Evolutionary conservation across 2,888 invertebrate genomes (phyloP).

Genomic region (Scaptodrosophila latifasciaeformis): DNA sequence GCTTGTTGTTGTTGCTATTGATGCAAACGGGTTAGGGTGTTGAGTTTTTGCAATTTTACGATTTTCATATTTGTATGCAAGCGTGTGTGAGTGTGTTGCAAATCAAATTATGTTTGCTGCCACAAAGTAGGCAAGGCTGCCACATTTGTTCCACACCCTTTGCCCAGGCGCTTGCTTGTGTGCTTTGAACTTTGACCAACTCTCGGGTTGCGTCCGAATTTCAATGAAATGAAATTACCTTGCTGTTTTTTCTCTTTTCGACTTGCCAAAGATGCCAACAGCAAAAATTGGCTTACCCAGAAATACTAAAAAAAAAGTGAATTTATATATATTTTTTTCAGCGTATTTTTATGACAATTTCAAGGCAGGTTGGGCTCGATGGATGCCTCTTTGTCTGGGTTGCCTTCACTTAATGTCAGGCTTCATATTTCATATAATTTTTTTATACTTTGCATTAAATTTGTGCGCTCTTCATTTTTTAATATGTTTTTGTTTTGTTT

Average conservation of each 20-base stretch:
- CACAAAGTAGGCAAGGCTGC: constrained; percentile 56
- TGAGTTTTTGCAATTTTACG: constrained; percentile 28
- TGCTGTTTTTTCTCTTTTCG: constrained; percentile 14
- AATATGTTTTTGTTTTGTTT: constrained; percentile 44
- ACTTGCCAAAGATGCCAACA: not conserved
- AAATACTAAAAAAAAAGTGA: constrained; percentile 15
- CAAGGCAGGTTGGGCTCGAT: too few relatives aligned
- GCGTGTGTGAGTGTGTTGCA: constrained; percentile 21
- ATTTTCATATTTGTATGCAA: constrained; percentile 52
- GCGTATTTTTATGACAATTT: constrained; percentile 16
- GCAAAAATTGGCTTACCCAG: constrained; percentile 17
- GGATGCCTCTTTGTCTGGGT: constrained; percentile 1
- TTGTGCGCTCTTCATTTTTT: constrained; percentile 29
- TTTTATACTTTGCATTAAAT: constrained; percentile 1
- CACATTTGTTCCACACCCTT: not conserved
- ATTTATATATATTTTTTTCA: constrained; percentile 23
- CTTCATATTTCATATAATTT: constrained; percentile 37
- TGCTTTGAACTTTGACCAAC: constrained; percentile 33
- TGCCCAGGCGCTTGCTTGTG: constrained; percentile 16
- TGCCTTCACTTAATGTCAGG: constrained; percentile 25
- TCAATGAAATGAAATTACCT: constrained; percentile 31
- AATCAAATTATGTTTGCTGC: constrained; percentile 64
- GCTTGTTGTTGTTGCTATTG: constrained; percentile 1
- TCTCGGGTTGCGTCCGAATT: constrained; percentile 18
- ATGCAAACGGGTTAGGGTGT: too few relatives aligned